Conservation (phyloP, 2,113 vertebrate species). For the Heterocephalus glaber region DNA sequence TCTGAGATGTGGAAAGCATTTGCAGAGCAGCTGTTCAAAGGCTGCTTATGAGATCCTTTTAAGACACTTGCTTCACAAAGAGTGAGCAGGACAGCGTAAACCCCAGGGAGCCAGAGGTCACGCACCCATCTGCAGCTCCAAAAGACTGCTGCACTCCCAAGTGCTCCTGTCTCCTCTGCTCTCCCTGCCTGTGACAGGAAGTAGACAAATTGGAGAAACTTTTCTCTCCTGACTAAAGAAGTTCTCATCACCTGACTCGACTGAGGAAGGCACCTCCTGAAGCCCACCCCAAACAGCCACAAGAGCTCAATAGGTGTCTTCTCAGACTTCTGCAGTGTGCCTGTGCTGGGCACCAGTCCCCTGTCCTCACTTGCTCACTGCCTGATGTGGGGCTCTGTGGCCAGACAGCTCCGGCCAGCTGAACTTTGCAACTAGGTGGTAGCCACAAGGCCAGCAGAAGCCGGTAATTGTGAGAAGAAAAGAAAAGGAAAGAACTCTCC, state of each 20-base stretch:
- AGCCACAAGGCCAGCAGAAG: neutral
- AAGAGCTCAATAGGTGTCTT: neutral
- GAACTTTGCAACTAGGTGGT: neutral
- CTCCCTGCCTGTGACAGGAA: neutral
- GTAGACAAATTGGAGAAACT: neutral
- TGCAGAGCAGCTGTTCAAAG: neutral
- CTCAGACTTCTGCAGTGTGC: accelerated
- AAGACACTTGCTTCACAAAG: neutral
- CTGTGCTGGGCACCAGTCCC: accelerated
- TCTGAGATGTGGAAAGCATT: neutral
- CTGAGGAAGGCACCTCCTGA: neutral
- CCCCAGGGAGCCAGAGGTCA: neutral
- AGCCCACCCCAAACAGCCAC: neutral
- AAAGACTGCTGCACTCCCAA: accelerated
- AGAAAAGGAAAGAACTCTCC: constrained; percentile 11
- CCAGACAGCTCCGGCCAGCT: neutral
- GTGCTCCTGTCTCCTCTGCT: neutral
- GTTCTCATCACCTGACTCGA: neutral
- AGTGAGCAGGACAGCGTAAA: neutral
- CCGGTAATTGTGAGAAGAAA: constrained; percentile 29
- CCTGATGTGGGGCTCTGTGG: neutral
- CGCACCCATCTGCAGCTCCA: accelerated
- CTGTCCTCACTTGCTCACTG: neutral
- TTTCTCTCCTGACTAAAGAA: neutral
- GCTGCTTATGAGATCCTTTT: neutral